A percentile compares a stretch with the other conserved stretches of the same genome.
phyloP scores from a whole-genome alignment of 2,888 invertebrate species.

The Sinhomidia bicolor region DNA sequence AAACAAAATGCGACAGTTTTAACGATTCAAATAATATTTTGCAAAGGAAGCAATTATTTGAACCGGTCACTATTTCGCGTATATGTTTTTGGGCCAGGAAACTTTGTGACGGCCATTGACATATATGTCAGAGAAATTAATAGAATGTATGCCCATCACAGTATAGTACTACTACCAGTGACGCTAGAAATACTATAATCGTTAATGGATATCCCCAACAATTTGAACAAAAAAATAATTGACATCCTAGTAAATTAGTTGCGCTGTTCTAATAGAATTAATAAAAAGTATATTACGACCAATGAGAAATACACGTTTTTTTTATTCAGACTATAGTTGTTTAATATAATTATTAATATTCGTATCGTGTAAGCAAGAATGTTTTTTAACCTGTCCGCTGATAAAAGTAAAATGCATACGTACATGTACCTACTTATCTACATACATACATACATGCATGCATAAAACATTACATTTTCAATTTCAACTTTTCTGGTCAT shows the following conservation, averaged over 20 bases:
- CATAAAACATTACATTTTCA: conserved; percentile 60
- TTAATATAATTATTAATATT: conserved; percentile 44
- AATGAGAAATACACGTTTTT: background rate
- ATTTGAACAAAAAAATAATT: conserved; percentile 24
- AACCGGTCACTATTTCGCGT: background rate
- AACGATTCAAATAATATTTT: background rate
- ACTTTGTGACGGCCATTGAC: background rate
- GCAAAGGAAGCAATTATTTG: background rate
- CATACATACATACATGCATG: too few species aligned
- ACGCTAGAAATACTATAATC: background rate
- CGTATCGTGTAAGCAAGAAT: conserved; percentile 28
- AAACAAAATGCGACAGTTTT: background rate
- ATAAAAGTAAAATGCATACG: background rate
- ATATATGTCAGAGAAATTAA: background rate
- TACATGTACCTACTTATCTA: too few species aligned
- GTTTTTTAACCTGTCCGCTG: background rate
- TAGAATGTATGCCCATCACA: background rate
- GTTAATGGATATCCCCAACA: background rate
- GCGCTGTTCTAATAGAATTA: conserved; percentile 23
- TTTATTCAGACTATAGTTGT: background rate
- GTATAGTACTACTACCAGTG: background rate
- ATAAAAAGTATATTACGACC: background rate
- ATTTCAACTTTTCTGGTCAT: conserved; percentile 60
- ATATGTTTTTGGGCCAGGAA: background rate
- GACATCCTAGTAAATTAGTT: conserved; percentile 27